Percentiles rank a stretch among this genome's conserved stretches.
phyloP scores from a whole-genome alignment of 2,888 invertebrate genomes.

The Erebia palarica region DNA sequence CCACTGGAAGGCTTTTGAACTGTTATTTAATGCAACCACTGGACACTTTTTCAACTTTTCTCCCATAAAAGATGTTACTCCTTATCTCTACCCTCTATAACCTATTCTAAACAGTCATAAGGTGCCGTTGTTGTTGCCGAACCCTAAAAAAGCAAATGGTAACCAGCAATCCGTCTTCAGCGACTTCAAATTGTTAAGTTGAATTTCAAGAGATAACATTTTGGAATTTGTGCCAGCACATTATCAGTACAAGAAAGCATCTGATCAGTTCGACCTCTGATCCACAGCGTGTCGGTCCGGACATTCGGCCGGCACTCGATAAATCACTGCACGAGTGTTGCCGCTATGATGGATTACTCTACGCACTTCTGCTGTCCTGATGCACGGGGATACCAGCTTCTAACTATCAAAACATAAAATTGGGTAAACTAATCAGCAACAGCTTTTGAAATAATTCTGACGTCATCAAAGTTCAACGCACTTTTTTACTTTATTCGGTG shows the following conservation, averaged over 20 bases:
- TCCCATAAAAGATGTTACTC: no score
- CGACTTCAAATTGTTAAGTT: background rate
- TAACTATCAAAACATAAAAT: background rate
- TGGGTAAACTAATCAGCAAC: no score
- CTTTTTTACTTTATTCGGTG: no score
- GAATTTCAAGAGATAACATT: background rate
- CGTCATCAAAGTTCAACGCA: no score
- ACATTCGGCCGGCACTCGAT: constrained; percentile 56
- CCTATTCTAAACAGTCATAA: no score
- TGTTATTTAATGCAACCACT: no score
- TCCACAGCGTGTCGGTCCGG: constrained; percentile 47
- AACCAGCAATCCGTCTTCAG: background rate
- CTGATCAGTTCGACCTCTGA: constrained; percentile 44
- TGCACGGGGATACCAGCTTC: background rate
- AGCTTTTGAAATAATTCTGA: no score
- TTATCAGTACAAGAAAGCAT: constrained; percentile 37
- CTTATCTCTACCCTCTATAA: no score
- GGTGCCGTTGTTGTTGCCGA: no score
- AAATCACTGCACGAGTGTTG: constrained; percentile 53
- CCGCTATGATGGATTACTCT: constrained; percentile 39
- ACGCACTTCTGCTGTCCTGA: constrained; percentile 23
- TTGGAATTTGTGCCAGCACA: constrained; percentile 23
- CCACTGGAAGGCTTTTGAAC: no score
- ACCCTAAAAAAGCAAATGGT: background rate
- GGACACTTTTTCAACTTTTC: no score